Percentiles rank a stretch among this genome's conserved stretches.
phyloP scores from a whole-genome alignment of 2,113 vertebrate species.

The Neoarius graeffei region DNA sequence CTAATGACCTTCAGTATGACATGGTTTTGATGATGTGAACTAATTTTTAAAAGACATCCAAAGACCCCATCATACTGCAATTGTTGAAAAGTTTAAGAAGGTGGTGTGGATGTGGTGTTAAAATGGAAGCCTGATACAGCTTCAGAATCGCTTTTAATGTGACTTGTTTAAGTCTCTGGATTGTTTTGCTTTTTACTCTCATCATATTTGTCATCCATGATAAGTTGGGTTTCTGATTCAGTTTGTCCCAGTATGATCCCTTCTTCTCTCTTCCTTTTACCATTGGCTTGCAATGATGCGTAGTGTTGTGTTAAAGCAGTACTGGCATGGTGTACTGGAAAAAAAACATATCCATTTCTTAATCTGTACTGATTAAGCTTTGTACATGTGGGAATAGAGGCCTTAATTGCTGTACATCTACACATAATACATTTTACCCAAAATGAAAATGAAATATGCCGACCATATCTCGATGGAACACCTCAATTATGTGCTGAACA shows the following conservation, averaged over 20 bases:
- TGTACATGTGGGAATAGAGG: not conserved
- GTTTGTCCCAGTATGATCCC: too few relatives aligned
- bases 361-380: not conserved
- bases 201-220: not conserved
- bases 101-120: not conserved
- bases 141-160: not conserved
- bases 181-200: not conserved
- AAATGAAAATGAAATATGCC: not conserved
- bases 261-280: not conserved
- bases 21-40: not conserved
- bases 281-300: not conserved
- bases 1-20: not conserved
- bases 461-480: not conserved
- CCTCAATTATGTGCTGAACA: not conserved
- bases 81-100: not conserved
- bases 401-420: not conserved
- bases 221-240: not conserved
- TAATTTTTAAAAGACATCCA: not conserved
- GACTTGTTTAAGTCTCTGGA: not conserved
- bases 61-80: not conserved
- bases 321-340: not conserved
- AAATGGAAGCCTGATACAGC: not conserved
- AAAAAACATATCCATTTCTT: not conserved
- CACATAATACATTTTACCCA: not conserved
- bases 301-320: not conserved